Conservation (phyloP, 2,888 invertebrate genomes). For the Stegana nigrithorax region DNA sequence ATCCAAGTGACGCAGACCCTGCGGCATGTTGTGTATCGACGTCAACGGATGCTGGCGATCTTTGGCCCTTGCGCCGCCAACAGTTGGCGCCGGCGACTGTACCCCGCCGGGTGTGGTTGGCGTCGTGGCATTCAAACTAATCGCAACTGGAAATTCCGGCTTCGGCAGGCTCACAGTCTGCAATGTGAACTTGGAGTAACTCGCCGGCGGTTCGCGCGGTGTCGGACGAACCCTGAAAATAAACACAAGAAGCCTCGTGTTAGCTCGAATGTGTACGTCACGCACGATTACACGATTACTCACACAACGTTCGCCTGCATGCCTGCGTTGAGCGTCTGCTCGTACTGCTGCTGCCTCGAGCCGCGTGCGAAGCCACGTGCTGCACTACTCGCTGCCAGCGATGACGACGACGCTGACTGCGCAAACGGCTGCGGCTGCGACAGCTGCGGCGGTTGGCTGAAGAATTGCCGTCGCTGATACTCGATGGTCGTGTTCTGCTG, state of each 20-base stretch:
- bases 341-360: slow-evolving; percentile 25
- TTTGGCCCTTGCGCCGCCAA: slow-evolving; percentile 45
- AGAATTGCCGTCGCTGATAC: slow-evolving; percentile 64
- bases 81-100: slow-evolving; percentile 40
- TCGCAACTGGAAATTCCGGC: slow-evolving; percentile 76
- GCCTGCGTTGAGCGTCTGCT: slow-evolving; percentile 57
- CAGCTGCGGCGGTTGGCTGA: slow-evolving; percentile 50
- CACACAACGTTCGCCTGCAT: slow-evolving; percentile 69
- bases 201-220: slow-evolving; percentile 18
- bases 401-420: slow-evolving; percentile 17
- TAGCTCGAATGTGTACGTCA: neutral
- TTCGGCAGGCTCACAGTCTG: slow-evolving; percentile 80
- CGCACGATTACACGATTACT: slow-evolving; percentile 40
- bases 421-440: slow-evolving; percentile 1
- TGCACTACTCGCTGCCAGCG: slow-evolving; percentile 24
- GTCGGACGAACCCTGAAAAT: slow-evolving; percentile 29
- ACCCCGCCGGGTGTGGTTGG: slow-evolving; percentile 57
- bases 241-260: neutral
- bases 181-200: slow-evolving; percentile 72
- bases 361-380: slow-evolving; percentile 18
- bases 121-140: slow-evolving; percentile 62
- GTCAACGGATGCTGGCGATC: slow-evolving; percentile 62
- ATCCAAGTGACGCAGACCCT: too few species aligned
- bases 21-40: too few species aligned
- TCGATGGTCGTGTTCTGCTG: slow-evolving; percentile 68